Base-by-base conservation (phyloP, 2,888 invertebrate species). In the Melangyna quadrimaculata region DNA sequence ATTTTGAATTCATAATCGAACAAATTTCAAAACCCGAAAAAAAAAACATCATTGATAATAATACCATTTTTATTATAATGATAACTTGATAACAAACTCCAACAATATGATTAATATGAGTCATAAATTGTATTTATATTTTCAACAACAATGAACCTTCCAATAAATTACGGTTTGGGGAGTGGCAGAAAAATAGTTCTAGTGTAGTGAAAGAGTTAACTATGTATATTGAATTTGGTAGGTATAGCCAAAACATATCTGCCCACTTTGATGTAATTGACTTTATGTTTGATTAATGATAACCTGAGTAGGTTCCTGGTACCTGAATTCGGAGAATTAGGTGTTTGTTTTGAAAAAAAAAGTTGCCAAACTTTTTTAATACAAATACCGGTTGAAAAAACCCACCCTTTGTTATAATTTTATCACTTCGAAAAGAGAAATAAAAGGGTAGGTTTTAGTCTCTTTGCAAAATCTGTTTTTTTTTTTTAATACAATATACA, bases 91-190 rank as follows among this genome's bases (percentile, higher is more conserved):
- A 29, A 61, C 17, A 17, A 17, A 22, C 24, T 45, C 67, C 65
- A 59, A 24, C 45, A 53, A 53, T 45, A 22, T n/a, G 71, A 32
- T 24, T 37, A 19, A 27, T 10, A 71, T 83, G 83, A 83, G 71
- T 83, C 83, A 83, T 29, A 22, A 67, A 22, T 24, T 35, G 37
- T 69, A 73, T 78, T 83, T 73, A 69, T 65, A 82, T 57, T 82
- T 67, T 10, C 55, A 55, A 29, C 55, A 55, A 29, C 12, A 45
- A 19, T 29, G 32, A 69, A 40, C 24, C 32, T 37, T 32, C 70
- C 77, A 82, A 73, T n/a, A n/a, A n/a, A n/a, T 59, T 74, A 73
- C 73, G 61, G 78, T 70, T 40, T 79, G 83, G 83, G 83, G 83
- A 83, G 78, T 79, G 83, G 83, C 83, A 65, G 27, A 65, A 45